A percentile compares a stretch with the other conserved stretches of the same genome.
These are phyloP conservation scores for Temnothorax nylanderi DNA, from an alignment of 1,140 invertebrate species.

Conservation along the genomic window DNA sequence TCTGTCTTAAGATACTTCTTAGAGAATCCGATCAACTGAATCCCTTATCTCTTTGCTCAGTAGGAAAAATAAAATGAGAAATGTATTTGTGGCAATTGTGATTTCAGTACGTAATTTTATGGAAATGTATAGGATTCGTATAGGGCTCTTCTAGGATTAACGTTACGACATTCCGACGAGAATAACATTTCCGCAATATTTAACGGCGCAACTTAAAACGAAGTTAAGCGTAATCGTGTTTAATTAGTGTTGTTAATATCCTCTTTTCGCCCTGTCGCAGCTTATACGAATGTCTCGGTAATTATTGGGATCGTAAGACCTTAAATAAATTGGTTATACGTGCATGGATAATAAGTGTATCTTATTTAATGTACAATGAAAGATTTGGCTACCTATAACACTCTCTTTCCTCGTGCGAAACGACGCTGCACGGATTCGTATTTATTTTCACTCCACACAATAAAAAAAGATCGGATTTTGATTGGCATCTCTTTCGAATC, in stretches of 20 bases:
- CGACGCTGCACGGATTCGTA: background rate
- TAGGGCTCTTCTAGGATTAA: background rate
- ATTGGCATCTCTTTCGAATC: slow-evolving; percentile 24
- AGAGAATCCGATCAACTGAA: background rate
- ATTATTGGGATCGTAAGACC: background rate
- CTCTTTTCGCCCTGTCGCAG: background rate
- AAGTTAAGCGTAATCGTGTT: background rate
- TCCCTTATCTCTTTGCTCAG: background rate
- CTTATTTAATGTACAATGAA: slow-evolving; percentile 24
- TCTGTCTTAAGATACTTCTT: background rate
- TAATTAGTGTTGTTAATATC: background rate
- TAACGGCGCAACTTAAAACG: background rate
- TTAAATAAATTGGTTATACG: slow-evolving; percentile 44
- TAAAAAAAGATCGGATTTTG: slow-evolving; percentile 37
- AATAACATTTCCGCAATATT: background rate
- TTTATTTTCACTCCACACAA: background rate
- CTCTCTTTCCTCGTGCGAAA: background rate
- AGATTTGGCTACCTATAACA: slow-evolving; percentile 8
- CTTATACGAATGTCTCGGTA: background rate
- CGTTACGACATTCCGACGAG: background rate
- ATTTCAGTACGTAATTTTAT: background rate
- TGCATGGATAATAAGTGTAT: slow-evolving; percentile 64
- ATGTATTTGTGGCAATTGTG: background rate
- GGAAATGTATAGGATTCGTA: background rate
- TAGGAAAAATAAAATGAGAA: background rate